These are phyloP conservation scores for Coracopsis vasa DNA, from an alignment of 2,113 vertebrate genomes.

Conservation along the genomic window DNA sequence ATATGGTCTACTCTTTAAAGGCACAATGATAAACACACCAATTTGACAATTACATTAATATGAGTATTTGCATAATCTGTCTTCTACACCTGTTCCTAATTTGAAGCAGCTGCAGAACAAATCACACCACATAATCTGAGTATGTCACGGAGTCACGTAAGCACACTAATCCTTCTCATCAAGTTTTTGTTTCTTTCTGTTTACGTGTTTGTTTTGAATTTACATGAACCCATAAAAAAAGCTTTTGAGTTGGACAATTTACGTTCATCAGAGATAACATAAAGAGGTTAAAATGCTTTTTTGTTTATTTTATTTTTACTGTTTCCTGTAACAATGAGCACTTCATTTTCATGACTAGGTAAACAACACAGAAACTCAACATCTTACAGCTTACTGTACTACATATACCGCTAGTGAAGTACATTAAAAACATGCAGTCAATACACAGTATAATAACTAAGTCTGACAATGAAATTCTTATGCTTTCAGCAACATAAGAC, in stretches of 20 bases:
- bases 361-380: neutral
- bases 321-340: neutral
- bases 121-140: conserved; percentile 68
- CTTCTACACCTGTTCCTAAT: conserved; percentile 81
- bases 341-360: neutral
- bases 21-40: conserved; percentile 79
- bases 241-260: neutral
- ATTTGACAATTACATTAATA: conserved; percentile 84
- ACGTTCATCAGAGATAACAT: neutral
- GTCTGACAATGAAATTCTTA: neutral
- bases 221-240: neutral
- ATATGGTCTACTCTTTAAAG: conserved; percentile 78
- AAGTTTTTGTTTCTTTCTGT: neutral
- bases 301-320: neutral
- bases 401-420: neutral
- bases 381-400: neutral
- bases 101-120: conserved; percentile 80
- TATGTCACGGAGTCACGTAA: conserved; percentile 23
- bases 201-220: conserved; percentile 13
- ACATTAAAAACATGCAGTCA: neutral
- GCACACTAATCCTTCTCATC: neutral
- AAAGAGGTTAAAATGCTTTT: neutral
- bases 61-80: conserved; percentile 82
- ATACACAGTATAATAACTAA: neutral
- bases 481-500: neutral